These are phyloP conservation scores for Megaustenia siamemsis DNA, from an alignment of 2,888 invertebrate species.

Conservation along the genomic window DNA sequence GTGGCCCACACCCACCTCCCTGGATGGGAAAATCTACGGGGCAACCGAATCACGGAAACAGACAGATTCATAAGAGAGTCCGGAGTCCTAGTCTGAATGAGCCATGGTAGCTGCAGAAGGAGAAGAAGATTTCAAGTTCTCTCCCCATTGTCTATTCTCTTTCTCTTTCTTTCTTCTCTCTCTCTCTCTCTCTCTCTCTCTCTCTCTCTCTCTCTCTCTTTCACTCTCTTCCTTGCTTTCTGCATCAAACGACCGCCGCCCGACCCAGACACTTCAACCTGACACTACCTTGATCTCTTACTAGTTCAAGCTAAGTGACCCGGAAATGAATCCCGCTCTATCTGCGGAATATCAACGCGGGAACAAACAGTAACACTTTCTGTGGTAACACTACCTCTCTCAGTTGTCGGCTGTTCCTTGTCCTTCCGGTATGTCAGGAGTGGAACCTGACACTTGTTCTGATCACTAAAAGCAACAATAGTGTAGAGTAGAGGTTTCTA, in stretches of 20 bases:
- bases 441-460: neutral
- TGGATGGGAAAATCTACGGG: too few relatives aligned
- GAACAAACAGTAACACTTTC: conserved; percentile 18
- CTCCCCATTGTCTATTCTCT: neutral
- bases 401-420: neutral
- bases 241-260: neutral
- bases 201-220: neutral
- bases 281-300: neutral
- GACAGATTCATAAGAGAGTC: too few relatives aligned
- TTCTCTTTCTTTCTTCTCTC: conserved; percentile 23
- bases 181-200: conserved; percentile 8
- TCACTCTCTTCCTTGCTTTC: neutral
- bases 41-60: too few relatives aligned
- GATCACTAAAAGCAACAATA: neutral
- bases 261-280: neutral
- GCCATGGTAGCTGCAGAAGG: too few relatives aligned
- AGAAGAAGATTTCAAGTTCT: too few relatives aligned
- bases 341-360: neutral
- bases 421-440: neutral
- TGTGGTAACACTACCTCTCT: neutral
- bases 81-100: too few relatives aligned
- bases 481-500: neutral
- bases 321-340: conserved; percentile 27
- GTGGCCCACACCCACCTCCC: too few relatives aligned
- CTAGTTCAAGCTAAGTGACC: neutral